These are phyloP conservation scores for Listronotus oregonensis DNA, from an alignment of 1,140 invertebrate species.

Conservation along the genomic window DNA sequence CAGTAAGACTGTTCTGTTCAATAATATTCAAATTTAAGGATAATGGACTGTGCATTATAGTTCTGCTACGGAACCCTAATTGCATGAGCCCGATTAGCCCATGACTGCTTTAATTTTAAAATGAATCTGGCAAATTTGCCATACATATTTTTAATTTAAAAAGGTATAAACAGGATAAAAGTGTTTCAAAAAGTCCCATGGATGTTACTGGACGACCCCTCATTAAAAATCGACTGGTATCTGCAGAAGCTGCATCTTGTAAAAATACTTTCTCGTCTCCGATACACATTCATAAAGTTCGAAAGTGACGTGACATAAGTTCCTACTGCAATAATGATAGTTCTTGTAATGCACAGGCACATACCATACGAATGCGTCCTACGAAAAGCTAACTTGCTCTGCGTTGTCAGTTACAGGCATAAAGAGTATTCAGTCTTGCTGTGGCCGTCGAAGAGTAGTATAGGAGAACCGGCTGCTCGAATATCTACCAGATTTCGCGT, in stretches of 20 bases:
- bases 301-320: constrained; percentile 36
- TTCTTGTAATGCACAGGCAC: constrained; percentile 34
- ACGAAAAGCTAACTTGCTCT: constrained; percentile 28
- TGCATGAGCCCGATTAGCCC: no score
- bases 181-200: background rate
- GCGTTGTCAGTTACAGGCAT: constrained; percentile 29
- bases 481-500: constrained; percentile 20
- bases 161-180: background rate
- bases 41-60: no score
- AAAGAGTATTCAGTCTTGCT: constrained; percentile 33
- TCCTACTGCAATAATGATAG: constrained; percentile 35
- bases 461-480: background rate
- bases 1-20: no score
- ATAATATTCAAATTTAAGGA: no score
- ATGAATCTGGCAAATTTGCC: no score
- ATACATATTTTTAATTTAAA: no score
- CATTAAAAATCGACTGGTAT: constrained; percentile 22
- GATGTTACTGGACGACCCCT: constrained; percentile 3
- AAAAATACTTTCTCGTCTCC: constrained; percentile 16
- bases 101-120: no score
- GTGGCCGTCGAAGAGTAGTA: constrained; percentile 12
- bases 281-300: constrained; percentile 27
- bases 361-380: constrained; percentile 29
- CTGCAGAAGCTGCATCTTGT: constrained; percentile 13
- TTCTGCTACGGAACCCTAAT: no score